Conservation (phyloP, 1,140 invertebrate genomes). For the Magallana angulata region DNA sequence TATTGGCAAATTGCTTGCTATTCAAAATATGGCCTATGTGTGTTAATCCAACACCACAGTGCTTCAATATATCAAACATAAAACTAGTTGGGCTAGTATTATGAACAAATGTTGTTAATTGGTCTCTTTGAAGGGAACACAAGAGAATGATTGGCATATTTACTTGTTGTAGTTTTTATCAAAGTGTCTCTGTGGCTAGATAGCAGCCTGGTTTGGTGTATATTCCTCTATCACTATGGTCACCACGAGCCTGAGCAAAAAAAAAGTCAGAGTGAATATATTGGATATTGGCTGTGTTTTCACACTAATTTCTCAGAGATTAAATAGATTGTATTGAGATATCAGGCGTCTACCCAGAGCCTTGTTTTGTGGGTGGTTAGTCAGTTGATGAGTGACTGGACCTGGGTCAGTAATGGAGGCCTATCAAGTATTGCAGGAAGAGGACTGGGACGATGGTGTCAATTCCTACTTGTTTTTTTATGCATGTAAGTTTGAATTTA, state of each 20-base stretch:
- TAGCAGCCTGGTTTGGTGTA: neutral
- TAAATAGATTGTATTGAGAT: neutral
- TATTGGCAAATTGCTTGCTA: no score
- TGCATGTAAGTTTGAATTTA: neutral
- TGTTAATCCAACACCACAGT: no score
- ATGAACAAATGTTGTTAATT: neutral
- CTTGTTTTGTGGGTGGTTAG: no score
- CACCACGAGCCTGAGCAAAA: neutral
- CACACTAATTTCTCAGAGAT: neutral
- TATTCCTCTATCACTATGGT: neutral
- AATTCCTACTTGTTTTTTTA: neutral
- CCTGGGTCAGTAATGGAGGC: no score
- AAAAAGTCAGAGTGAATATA: neutral
- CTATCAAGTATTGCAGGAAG: neutral
- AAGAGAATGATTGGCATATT: neutral
- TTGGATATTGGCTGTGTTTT: neutral
- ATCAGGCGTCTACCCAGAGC: no score
- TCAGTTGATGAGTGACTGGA: no score
- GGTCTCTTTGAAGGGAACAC: neutral
- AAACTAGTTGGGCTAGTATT: no score
- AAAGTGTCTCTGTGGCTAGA: neutral
- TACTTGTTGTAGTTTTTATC: neutral
- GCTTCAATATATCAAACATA: no score
- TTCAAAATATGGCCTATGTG: no score
- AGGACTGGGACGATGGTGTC: neutral